These are phyloP conservation scores for Tachysurus vachellii DNA, from an alignment of 2,113 vertebrate species.

Conservation along the genomic window DNA sequence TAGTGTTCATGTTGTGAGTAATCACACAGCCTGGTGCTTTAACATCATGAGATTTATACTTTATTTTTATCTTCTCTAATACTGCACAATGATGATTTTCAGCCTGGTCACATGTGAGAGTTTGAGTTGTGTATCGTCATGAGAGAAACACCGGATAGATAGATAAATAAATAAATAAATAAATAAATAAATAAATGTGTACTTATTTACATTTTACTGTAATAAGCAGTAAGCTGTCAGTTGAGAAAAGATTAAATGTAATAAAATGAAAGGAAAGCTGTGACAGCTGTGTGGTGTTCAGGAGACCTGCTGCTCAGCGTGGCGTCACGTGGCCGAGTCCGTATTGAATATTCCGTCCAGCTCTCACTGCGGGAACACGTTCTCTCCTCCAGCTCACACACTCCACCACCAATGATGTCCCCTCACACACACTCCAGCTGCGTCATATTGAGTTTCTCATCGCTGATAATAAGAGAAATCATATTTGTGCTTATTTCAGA, in stretches of 20 bases:
- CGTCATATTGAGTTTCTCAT: not conserved
- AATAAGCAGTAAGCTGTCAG: not conserved
- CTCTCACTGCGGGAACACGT: slow-evolving; percentile 24
- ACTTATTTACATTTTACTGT: not conserved
- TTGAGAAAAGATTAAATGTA: not conserved
- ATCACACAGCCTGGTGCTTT: not conserved
- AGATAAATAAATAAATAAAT: not conserved
- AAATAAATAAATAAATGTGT: not conserved
- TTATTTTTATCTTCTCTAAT: not conserved
- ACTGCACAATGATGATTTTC: not conserved
- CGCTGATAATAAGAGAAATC: not conserved
- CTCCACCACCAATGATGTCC: not conserved
- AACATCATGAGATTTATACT: not conserved
- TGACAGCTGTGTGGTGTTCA: not conserved
- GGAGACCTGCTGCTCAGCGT: not conserved
- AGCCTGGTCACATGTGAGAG: not conserved
- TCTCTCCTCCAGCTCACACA: not conserved
- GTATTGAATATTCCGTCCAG: slow-evolving; percentile 28
- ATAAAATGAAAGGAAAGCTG: not conserved
- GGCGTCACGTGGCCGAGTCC: not conserved
- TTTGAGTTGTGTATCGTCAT: not conserved
- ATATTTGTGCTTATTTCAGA: slow-evolving; percentile 7
- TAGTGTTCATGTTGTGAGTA: not conserved
- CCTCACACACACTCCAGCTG: not conserved
- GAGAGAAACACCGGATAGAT: not conserved